Evolutionary conservation across 1,140 invertebrate genomes (phyloP), one percentile per base, ranked within the genome.

Genomic region (Drosophila tristis): DNA sequence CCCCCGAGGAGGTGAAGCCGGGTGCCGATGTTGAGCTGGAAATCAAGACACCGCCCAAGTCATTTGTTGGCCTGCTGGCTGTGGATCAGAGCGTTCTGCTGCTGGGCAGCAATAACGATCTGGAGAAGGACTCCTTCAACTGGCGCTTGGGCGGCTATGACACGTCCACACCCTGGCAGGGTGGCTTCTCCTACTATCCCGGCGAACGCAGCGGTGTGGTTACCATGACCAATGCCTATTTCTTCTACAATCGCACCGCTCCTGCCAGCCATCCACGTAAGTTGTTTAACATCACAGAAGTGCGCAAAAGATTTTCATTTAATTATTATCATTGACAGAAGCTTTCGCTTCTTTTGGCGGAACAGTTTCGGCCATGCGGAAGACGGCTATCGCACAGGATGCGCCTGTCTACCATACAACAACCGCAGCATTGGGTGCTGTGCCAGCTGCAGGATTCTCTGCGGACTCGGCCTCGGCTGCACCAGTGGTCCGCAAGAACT

Each of bases 71-170:
- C 42, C 90, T 99, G 5, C 92, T 98, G 60, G 97, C 90, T 0
- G 94, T 99, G 3, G 98, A 99, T 93, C 96, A 98, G 91, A 96
- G 96, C 92, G 96, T 97, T 0, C 86, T 97, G 0, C 85, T 97
- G 2, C 92, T 98, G 9, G 85, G 78, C 42, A 50, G 8, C 44
- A 82, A 78, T 25, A 90, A 90, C 43, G 90, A 91, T 35, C 43
- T 91, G 11, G 70, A 26, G 42, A 64, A 84, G 51, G 58, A 91
- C 50, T 75, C 93, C 4, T 85, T 92, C 4, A 76, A 85, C 6
- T 93, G 86, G 86, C 71, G 93, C 20, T 71, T 92, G 66, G 78
- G 64, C 55, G 43, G 91, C 8, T 92, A 78, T 20, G 68, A 76
- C 16, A 91, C 89, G 1, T 26, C 49, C 5, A 91, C 91, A 13